Evolutionary conservation across 1,140 invertebrate species (phyloP), one percentile per base, ranked within the genome.

Genomic region (Diorhabda elongata): DNA sequence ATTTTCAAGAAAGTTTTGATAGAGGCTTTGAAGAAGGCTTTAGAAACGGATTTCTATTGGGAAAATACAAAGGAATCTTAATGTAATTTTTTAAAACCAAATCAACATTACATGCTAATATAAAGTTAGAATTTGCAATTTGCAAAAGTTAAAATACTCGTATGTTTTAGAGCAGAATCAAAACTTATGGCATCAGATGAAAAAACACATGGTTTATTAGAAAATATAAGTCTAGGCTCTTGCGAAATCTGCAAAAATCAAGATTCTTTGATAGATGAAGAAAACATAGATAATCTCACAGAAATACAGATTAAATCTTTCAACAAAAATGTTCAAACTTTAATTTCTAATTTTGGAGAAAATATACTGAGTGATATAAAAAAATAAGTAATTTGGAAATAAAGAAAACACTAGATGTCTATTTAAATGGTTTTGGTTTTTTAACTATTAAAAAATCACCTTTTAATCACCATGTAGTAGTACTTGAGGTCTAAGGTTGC

Each of bases 1-100:
- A 82, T 26, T 85, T 86, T 58, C 87, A 89, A 77, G 68, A 80
- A 3, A 82, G 83, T 69, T 89, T 89, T 75, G 84, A 88, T 70
- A 76, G 72, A 47, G 87, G 87, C 3, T 84, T 85, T 60, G 74
- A 57, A 59, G 56, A 66, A 41, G 67, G 71, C 5, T 71, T 71
- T 63, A 44, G 44, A n/a, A 69, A 61, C n/a, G 70, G 44, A 11
- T 67, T 60, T 67, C 57, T 60, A 26, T 9, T 72, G 58, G 83
- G 85, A 69, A 78, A 78, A 74, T 81, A 79, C 59, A 84, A 84
- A 75, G 81, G 80, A 59, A 44, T 64, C 47, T 56, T 75, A 62
- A 73, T 67, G 77, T 78, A 75, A 64, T 62, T 70, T 47, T 43
- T 5, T 41, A 8, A 60, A 69, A 7, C 41, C 0, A 2, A 52